A percentile compares a stretch with the other conserved stretches of the same genome.
Conservation (phyloP, 2,113 vertebrate species). For the Triplophysa siluroides region DNA sequence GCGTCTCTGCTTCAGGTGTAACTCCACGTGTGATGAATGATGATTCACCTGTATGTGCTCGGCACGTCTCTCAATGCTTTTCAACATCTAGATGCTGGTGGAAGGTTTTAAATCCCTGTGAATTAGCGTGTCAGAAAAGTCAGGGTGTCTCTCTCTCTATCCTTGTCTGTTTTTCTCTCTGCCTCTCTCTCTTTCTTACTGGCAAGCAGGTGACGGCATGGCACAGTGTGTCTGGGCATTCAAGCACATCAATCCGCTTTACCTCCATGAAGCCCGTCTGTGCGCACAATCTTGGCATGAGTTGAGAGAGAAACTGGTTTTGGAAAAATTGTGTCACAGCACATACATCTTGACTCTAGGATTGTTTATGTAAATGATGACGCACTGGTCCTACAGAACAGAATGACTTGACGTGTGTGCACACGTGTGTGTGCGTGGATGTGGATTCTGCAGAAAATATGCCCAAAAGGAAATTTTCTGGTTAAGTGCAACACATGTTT, state of each 20-base stretch:
- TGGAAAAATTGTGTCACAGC: not conserved
- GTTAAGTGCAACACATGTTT: not conserved
- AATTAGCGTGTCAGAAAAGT: not conserved
- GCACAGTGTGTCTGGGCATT: slow-evolving; percentile 49
- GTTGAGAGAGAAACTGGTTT: slow-evolving; percentile 23
- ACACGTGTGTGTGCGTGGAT: slow-evolving; percentile 31
- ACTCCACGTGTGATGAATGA: slow-evolving; percentile 1
- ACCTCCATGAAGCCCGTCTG: slow-evolving; percentile 2
- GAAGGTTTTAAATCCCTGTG: not conserved
- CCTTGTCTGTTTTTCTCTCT: not conserved
- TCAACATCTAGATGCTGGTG: not conserved
- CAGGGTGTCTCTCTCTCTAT: not conserved
- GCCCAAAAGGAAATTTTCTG: too few species aligned
- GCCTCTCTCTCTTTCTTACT: not conserved
- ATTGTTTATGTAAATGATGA: too few species aligned
- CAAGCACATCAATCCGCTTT: slow-evolving; percentile 24
- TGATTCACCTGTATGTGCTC: not conserved
- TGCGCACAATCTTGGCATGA: slow-evolving; percentile 25
- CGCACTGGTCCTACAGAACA: too few species aligned
- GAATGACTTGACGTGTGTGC: too few species aligned
- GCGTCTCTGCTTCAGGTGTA: not conserved
- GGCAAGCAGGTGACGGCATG: slow-evolving; percentile 16
- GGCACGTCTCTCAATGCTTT: not conserved
- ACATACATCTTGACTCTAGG: not conserved
- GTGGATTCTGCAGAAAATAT: not conserved